A percentile compares a stretch with the other conserved stretches of the same genome.
Evolutionary conservation across 1,140 invertebrate species (phyloP).

Genomic region (Diabrotica undecimpunctata): DNA sequence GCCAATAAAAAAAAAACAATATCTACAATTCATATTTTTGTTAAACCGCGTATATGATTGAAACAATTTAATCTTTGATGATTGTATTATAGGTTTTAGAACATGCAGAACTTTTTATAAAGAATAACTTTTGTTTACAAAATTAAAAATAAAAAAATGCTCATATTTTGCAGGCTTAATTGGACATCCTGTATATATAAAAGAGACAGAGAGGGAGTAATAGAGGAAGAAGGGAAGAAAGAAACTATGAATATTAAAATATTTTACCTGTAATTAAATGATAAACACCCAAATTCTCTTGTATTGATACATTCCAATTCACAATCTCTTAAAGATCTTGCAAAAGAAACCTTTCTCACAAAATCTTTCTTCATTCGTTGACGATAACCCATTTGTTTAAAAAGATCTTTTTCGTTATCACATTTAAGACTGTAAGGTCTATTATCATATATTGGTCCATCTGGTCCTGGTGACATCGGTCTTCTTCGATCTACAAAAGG

Average conservation of each 20-base stretch:
- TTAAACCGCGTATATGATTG: too few relatives aligned
- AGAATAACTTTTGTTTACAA: too few relatives aligned
- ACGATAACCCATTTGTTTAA: slow-evolving; percentile 72
- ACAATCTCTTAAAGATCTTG: slow-evolving; percentile 70
- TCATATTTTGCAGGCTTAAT: too few relatives aligned
- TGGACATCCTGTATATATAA: too few relatives aligned
- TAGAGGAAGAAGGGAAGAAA: too few relatives aligned
- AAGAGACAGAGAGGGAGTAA: too few relatives aligned
- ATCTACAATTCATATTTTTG: too few relatives aligned
- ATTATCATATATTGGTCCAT: slow-evolving; percentile 43
- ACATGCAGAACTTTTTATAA: too few relatives aligned
- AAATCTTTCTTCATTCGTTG: slow-evolving; percentile 75
- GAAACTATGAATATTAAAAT: neutral
- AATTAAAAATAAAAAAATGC: too few relatives aligned
- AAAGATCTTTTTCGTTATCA: slow-evolving; percentile 65
- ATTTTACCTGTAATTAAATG: slow-evolving; percentile 76
- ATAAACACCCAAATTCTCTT: slow-evolving; percentile 79
- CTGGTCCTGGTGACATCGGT: slow-evolving; percentile 44
- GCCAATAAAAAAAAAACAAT: too few relatives aligned
- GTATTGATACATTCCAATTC: slow-evolving; percentile 79
- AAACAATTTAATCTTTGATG: too few relatives aligned
- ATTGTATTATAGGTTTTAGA: too few relatives aligned
- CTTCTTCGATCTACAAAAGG: slow-evolving; percentile 22
- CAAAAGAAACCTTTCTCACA: slow-evolving; percentile 69
- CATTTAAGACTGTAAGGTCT: slow-evolving; percentile 55